A percentile compares a stretch with the other conserved stretches of the same genome.
phyloP scores from a whole-genome alignment of 2,113 vertebrate species.

The Colinus virginianus region DNA sequence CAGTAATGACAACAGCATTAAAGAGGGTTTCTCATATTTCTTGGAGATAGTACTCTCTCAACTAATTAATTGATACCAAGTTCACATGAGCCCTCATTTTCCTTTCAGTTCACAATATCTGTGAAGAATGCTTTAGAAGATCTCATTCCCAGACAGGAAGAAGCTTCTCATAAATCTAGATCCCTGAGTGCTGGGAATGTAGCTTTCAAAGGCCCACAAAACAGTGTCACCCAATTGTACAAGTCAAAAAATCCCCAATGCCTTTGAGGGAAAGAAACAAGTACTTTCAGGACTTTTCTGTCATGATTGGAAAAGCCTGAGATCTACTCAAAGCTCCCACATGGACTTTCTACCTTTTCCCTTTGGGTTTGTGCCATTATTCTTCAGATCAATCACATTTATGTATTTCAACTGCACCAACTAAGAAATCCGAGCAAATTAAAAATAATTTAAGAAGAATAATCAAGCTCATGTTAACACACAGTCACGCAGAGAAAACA shows the following conservation, averaged over 20 bases:
- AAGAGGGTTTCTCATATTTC: background rate
- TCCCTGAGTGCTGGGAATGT: background rate
- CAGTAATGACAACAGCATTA: background rate
- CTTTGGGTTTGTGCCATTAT: background rate
- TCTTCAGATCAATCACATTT: background rate
- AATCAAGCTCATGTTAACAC: background rate
- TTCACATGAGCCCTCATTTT: background rate
- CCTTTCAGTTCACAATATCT: slow-evolving; percentile 1
- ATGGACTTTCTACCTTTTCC: background rate
- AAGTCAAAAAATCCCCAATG: background rate
- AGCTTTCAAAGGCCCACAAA: slow-evolving; percentile 1
- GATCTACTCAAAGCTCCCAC: background rate
- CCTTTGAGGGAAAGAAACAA: background rate
- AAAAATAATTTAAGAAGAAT: background rate
- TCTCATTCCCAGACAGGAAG: background rate
- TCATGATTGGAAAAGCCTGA: background rate
- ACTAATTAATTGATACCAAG: slow-evolving; percentile 14
- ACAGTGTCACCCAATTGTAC: background rate
- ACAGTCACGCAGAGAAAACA: background rate
- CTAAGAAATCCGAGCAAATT: background rate
- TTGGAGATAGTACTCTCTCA: background rate
- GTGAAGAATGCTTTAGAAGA: slow-evolving; percentile 16
- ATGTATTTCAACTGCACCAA: background rate
- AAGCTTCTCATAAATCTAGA: background rate
- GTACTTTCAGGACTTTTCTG: background rate